Percentiles rank a stretch among this genome's conserved stretches.
These are phyloP conservation scores for Phainopepla nitens DNA, from an alignment of 2,113 vertebrate genomes.

Conservation along the genomic window DNA sequence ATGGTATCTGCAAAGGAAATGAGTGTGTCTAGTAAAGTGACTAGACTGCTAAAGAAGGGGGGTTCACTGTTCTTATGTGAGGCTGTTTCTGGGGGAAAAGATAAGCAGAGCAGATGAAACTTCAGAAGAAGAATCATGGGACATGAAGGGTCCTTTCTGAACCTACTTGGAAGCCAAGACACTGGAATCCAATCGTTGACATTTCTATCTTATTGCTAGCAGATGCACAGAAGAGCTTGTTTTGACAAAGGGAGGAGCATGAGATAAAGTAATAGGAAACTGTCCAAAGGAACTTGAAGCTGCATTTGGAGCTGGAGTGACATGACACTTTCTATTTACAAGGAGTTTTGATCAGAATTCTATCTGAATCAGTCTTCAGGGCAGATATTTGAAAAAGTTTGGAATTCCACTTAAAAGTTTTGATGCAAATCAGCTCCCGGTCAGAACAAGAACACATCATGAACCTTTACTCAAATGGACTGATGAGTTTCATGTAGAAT, in stretches of 20 bases:
- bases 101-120: not conserved
- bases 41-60: not conserved
- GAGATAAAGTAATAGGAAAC: not conserved
- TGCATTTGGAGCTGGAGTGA: not conserved
- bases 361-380: not conserved
- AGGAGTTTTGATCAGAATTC: not conserved
- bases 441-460: not conserved
- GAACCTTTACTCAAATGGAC: not conserved
- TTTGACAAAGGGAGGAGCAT: not conserved
- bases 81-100: not conserved
- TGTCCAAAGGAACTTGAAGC: not conserved
- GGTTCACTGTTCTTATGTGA: not conserved
- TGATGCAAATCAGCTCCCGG: not conserved
- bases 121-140: not conserved
- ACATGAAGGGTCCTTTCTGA: not conserved
- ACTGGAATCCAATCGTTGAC: not conserved
- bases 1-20: not conserved
- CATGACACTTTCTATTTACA: not conserved
- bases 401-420: not conserved
- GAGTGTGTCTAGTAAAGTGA: not conserved
- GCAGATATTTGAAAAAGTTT: not conserved
- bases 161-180: not conserved
- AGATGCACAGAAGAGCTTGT: not conserved
- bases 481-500: not conserved
- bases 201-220: not conserved